Conservation (phyloP, 2,888 invertebrate species). For the Melinaea menophilus region DNA sequence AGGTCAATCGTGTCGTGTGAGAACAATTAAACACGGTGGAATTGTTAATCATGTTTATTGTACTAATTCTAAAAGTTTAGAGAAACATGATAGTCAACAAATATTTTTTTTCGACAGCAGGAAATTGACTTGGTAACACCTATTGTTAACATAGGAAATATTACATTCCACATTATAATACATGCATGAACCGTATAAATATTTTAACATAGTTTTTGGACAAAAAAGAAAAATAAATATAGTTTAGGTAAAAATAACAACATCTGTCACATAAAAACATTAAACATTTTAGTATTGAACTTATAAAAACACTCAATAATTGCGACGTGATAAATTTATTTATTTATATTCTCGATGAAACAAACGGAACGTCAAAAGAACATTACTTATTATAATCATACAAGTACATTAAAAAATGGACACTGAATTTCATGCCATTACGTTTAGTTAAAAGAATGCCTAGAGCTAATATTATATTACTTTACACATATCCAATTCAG, state of each 20-base stretch:
- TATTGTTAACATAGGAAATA: conserved; percentile 27
- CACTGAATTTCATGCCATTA: conserved; percentile 48
- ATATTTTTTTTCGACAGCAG: conserved; percentile 47
- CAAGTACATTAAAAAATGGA: conserved; percentile 59
- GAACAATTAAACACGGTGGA: conserved; percentile 39
- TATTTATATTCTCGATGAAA: conserved; percentile 16
- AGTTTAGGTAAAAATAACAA: conserved; percentile 26
- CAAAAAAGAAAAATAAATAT: conserved; percentile 20
- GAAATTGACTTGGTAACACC: conserved; percentile 69
- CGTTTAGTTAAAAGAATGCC: conserved; percentile 61
- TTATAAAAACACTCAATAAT: conserved; percentile 39
- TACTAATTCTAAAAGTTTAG: conserved; percentile 63
- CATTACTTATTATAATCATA: conserved; percentile 39
- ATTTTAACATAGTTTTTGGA: conserved; percentile 23
- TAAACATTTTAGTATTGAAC: conserved; percentile 40
- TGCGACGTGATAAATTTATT: conserved; percentile 39
- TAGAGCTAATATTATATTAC: conserved; percentile 57
- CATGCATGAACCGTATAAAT: conserved; percentile 17
- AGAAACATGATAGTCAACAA: conserved; percentile 59
- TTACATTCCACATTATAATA: conserved; percentile 17
- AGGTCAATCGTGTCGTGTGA: conserved; percentile 10
- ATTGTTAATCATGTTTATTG: conserved; percentile 70
- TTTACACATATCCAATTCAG: conserved; percentile 48
- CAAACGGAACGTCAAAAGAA: conserved; percentile 22
- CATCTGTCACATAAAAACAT: conserved; percentile 17